A percentile compares a stretch with the other conserved stretches of the same genome.
phyloP scores from a whole-genome alignment of 2,888 invertebrate genomes.

The Mesorhabditis spiculigera region DNA sequence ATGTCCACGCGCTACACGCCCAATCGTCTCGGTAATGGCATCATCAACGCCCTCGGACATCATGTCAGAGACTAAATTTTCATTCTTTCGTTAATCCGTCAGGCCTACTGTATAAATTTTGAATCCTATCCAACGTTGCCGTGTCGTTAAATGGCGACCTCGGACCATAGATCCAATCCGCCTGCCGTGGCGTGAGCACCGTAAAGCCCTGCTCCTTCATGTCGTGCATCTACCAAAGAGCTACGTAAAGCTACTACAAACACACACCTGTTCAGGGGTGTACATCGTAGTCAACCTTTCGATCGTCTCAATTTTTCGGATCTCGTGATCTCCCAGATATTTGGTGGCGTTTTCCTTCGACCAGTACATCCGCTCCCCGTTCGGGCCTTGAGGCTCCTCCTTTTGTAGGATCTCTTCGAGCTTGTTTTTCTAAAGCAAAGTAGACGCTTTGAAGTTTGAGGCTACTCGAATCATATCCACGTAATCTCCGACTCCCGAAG shows the following conservation, averaged over 20 bases:
- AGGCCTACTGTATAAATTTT: background rate
- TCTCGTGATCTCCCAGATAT: background rate
- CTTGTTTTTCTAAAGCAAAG: background rate
- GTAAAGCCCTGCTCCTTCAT: constrained; percentile 5
- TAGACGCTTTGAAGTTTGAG: background rate
- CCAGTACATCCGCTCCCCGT: constrained; percentile 38
- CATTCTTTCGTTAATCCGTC: background rate
- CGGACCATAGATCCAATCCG: background rate
- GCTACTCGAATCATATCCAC: constrained; percentile 1
- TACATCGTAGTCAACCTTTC: background rate
- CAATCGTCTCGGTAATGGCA: constrained; percentile 11
- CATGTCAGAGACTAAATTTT: constrained; percentile 1
- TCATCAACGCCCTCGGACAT: background rate
- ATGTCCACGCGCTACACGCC: constrained; percentile 20
- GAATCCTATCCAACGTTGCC: background rate
- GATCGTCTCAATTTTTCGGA: background rate
- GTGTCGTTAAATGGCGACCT: constrained; percentile 5
- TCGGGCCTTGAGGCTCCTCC: constrained; percentile 17
- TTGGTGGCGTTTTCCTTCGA: constrained; percentile 44
- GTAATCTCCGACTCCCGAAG: background rate
- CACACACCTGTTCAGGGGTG: constrained; percentile 2
- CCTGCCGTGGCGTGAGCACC: background rate
- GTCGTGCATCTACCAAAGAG: background rate
- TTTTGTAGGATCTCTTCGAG: background rate
- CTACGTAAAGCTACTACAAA: background rate